Evolutionary conservation across 1,140 invertebrate species (phyloP), one percentile per base, ranked within the genome.

Genomic region (Eurosta solidaginis): DNA sequence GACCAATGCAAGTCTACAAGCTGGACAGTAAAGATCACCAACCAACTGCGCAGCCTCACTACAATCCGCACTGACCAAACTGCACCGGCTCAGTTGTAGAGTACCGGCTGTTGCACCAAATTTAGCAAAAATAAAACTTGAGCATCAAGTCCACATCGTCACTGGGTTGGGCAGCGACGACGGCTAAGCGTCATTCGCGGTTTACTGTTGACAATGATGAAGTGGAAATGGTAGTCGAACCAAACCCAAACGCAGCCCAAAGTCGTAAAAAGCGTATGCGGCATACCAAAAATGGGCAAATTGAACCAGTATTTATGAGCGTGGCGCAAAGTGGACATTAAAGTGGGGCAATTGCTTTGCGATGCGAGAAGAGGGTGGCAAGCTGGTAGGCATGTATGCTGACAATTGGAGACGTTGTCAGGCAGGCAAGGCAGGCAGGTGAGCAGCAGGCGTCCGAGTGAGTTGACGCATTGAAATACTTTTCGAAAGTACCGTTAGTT

Each of bases 401-500:
- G n/a, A n/a, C n/a, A n/a, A n/a, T n/a, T n/a, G n/a, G 14, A 9
- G 45, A 47, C 14, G 45, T 9, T 14, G 45, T n/a, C 7, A 47
- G 45, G n/a, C 9, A 17, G 59, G 20, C 17, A 14, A 40, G 33
- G 33, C 10, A 22, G 17, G n/a, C 52, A 29, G 52, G 52, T 29
- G 10, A 12, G n/a, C 59, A 68, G 59, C 59, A 68, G 59, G 33
- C 59, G n/a, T 20, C 12, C 59, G 59, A n/a, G n/a, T n/a, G n/a
- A n/a, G n/a, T 33, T 42, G 59, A 68, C 59, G 59, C 59, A 68
- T 68, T 68, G 59, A 68, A 68, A 68, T 40, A 40, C 59, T 68
- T 68, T 68, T 68, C 59, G 59, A 68, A 68, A 68, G 59, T 68
- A 68, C 59, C 59, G 59, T 68, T 68, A 68, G 59, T 68, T 22